Evolutionary conservation across 2,888 invertebrate species (phyloP).

Genomic region (Andrena fulva): DNA sequence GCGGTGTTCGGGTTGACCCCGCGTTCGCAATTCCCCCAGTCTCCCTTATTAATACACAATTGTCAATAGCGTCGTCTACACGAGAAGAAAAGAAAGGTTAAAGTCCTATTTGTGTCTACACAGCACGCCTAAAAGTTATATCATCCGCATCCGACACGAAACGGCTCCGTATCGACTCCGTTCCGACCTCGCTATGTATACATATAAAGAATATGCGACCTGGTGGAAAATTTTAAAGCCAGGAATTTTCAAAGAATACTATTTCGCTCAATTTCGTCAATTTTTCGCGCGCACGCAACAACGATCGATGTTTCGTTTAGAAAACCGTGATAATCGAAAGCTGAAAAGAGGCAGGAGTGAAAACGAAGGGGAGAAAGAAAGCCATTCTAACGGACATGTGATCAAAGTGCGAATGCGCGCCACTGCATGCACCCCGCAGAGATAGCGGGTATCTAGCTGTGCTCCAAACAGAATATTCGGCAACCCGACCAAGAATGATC

Average conservation of each 20-base stretch:
- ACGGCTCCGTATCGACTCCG: no score
- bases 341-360: background rate
- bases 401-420: constrained; percentile 50
- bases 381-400: constrained; percentile 45
- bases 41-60: no score
- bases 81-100: no score
- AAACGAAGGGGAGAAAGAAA: background rate
- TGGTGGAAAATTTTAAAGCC: background rate
- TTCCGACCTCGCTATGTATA: no score
- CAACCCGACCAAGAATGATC: constrained; percentile 43
- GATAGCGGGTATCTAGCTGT: constrained; percentile 28
- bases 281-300: constrained; percentile 3
- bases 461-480: constrained; percentile 32
- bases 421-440: constrained; percentile 19
- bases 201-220: background rate
- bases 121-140: no score
- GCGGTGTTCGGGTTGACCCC: no score
- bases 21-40: no score
- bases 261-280: background rate
- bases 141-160: no score
- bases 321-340: constrained; percentile 6
- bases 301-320: constrained; percentile 28
- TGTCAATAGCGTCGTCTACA: no score
- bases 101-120: no score
- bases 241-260: background rate